A percentile compares a stretch with the other conserved stretches of the same genome.
These are phyloP conservation scores for Nematolebias whitei DNA, from an alignment of 2,113 vertebrate genomes.

Conservation along the genomic window DNA sequence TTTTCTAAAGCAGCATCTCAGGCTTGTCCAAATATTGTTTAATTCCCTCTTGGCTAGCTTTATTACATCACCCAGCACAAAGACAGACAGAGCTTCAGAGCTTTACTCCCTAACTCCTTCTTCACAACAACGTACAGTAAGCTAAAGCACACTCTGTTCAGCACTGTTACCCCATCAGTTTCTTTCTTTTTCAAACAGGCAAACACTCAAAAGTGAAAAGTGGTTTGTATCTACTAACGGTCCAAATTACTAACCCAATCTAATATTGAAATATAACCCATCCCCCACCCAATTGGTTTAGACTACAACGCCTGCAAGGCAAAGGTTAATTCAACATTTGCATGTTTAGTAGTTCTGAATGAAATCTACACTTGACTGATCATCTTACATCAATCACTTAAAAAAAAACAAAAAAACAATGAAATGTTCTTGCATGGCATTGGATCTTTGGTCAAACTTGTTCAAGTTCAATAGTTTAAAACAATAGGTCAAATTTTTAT, in stretches of 20 bases:
- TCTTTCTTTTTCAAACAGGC: not conserved
- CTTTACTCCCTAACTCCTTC: constrained; percentile 16
- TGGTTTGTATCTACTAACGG: not conserved
- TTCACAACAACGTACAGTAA: constrained; percentile 6
- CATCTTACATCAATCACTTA: not conserved
- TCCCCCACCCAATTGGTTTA: constrained; percentile 39
- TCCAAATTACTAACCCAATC: constrained; percentile 55
- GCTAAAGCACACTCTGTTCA: not conserved
- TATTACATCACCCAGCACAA: constrained; percentile 37
- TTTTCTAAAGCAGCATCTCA: constrained; percentile 18
- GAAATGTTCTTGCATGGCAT: not conserved
- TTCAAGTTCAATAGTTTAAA: not conserved
- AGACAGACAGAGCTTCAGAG: constrained; percentile 10
- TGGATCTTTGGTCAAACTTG: not conserved
- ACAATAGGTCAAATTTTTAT: too few relatives aligned
- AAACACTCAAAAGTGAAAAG: too few relatives aligned
- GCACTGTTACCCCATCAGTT: not conserved
- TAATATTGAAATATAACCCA: constrained; percentile 51
- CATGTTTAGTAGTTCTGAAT: constrained; percentile 51
- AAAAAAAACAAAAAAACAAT: constrained; percentile 20
- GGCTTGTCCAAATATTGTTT: constrained; percentile 44
- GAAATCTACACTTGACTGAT: constrained; percentile 14
- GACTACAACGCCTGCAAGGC: constrained; percentile 48
- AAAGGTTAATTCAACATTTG: constrained; percentile 55
- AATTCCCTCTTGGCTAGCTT: constrained; percentile 32